Evolutionary conservation across 2,113 vertebrate species (phyloP).

Genomic region (Campylorhamphus procurvoides): DNA sequence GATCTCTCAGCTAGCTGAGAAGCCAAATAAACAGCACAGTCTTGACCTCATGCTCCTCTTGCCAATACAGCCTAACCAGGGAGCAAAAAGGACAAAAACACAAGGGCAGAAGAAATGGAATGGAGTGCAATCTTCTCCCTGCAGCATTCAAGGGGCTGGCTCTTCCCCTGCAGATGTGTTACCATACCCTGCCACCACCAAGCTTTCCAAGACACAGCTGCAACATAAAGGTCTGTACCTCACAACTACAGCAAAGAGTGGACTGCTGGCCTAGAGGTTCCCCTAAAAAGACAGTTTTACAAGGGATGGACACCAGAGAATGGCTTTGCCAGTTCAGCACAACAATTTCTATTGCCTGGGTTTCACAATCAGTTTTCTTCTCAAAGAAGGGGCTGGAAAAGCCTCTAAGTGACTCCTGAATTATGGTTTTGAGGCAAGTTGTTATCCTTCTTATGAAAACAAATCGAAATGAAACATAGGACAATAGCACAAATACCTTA

Average conservation of each 20-base stretch:
- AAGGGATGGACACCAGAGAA: not conserved
- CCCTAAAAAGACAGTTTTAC: not conserved
- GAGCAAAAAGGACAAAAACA: not conserved
- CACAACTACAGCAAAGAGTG: fast-evolving
- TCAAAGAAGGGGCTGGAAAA: not conserved
- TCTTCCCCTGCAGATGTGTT: not conserved
- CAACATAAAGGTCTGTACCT: not conserved
- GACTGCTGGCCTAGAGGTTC: not conserved
- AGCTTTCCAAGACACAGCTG: not conserved
- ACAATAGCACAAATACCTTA: not conserved
- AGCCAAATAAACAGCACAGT: not conserved
- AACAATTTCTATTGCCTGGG: not conserved
- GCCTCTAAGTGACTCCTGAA: not conserved
- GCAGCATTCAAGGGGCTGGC: fast-evolving
- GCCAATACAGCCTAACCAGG: not conserved
- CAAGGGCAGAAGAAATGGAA: not conserved
- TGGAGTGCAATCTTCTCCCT: not conserved
- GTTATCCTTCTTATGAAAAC: not conserved
- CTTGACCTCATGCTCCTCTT: not conserved
- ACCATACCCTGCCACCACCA: not conserved
- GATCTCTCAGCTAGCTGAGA: not conserved
- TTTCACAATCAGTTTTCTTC: not conserved
- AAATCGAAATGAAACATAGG: not conserved
- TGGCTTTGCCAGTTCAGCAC: not conserved
- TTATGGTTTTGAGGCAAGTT: not conserved